Evolutionary conservation across 2,113 vertebrate genomes (phyloP).

Genomic region (Oxygymnocypris stewartii): DNA sequence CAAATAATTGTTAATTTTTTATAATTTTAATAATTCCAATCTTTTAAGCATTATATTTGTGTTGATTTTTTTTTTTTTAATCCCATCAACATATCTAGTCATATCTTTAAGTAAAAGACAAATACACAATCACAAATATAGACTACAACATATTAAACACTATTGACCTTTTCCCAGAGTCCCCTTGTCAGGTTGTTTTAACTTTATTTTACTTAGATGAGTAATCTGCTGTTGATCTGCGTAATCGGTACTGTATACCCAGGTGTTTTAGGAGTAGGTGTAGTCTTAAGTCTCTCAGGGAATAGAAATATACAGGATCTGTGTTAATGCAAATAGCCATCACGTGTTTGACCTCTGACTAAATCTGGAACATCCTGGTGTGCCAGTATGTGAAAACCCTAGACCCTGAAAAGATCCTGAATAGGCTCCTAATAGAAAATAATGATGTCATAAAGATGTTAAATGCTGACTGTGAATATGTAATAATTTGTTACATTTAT

Average conservation of each 20-base stretch:
- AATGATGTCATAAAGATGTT: neutral
- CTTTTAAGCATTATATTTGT: too few species aligned
- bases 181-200: constrained; percentile 24
- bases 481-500: too few species aligned
- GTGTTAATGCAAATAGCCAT: neutral
- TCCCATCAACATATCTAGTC: too few species aligned
- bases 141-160: neutral
- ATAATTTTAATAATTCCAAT: too few species aligned
- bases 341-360: neutral
- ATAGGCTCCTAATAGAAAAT: neutral
- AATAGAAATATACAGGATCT: constrained; percentile 26
- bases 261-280: constrained; percentile 6
- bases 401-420: neutral
- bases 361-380: too few species aligned
- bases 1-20: too few species aligned
- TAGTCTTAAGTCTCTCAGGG: neutral
- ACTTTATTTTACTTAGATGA: constrained; percentile 5
- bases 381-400: too few species aligned
- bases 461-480: neutral
- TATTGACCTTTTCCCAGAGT: neutral
- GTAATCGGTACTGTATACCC: neutral
- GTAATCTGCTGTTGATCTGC: neutral
- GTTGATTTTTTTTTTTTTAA: too few species aligned
- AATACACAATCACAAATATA: neutral
- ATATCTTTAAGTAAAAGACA: neutral